Evolutionary conservation across 2,113 vertebrate species (phyloP).

Genomic region (Recurvirostra avosetta): DNA sequence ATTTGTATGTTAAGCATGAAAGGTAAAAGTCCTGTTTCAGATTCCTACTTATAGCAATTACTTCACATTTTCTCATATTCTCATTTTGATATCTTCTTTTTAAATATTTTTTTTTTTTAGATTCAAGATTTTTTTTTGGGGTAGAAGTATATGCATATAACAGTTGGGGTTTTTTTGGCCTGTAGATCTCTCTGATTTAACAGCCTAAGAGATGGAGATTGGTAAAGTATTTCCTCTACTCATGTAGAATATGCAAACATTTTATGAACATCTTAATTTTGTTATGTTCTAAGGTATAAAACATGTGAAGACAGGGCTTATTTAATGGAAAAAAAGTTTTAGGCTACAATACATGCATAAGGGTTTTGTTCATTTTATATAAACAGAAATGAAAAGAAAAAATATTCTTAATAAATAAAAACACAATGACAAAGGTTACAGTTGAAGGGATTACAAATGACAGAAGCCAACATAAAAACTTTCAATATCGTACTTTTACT

Average conservation of each 20-base stretch:
- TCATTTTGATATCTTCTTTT: background rate
- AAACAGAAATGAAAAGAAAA: constrained; percentile 69
- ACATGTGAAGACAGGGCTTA: constrained; percentile 56
- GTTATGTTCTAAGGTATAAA: constrained; percentile 61
- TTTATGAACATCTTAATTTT: constrained; percentile 55
- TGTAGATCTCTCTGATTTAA: constrained; percentile 36
- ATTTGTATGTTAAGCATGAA: background rate
- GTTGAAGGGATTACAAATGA: constrained; percentile 76
- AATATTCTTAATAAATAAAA: constrained; percentile 70
- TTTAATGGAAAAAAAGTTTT: constrained; percentile 57
- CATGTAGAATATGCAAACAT: constrained; percentile 42
- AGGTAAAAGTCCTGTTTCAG: constrained; percentile 38
- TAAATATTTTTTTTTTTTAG: background rate
- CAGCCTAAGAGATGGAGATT: constrained; percentile 33
- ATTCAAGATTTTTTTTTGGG: constrained; percentile 25
- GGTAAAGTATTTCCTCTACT: constrained; percentile 45
- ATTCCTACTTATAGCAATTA: constrained; percentile 29
- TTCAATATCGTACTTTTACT: constrained; percentile 76
- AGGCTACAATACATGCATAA: constrained; percentile 51
- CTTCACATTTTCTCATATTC: background rate
- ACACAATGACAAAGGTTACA: constrained; percentile 71
- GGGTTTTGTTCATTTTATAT: constrained; percentile 55
- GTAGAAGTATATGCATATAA: constrained; percentile 39
- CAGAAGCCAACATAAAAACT: constrained; percentile 78
- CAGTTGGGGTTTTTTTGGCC: background rate